Conservation (phyloP, 1,140 invertebrate genomes). For the Drosophila seguyi region DNA sequence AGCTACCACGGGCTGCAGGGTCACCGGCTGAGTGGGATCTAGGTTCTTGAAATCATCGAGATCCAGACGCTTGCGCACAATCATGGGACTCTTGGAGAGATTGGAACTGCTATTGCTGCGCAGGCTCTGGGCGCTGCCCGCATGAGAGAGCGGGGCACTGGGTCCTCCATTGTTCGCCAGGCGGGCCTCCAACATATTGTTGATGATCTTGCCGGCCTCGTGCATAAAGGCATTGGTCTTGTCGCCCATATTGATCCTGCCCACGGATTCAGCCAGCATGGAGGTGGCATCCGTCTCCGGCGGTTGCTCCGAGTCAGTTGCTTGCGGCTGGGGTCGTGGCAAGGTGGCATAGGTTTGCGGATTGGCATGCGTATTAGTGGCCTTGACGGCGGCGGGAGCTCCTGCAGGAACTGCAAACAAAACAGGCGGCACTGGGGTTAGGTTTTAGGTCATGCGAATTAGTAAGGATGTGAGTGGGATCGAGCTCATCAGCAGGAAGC, state of each 20-base stretch:
- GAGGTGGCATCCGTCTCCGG: slow-evolving; percentile 63
- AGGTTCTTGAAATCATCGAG: slow-evolving; percentile 77
- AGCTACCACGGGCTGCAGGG: slow-evolving; percentile 66
- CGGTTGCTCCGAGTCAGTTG: slow-evolving; percentile 46
- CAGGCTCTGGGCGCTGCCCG: slow-evolving; percentile 66
- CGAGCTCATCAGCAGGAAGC: slow-evolving; percentile 11
- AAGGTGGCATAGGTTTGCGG: slow-evolving; percentile 43
- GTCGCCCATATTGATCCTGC: slow-evolving; percentile 75
- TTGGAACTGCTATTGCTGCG: slow-evolving; percentile 78
- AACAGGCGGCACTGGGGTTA: slow-evolving; percentile 27
- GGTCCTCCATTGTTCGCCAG: slow-evolving; percentile 44
- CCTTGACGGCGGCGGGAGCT: slow-evolving; percentile 34
- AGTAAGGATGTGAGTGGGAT: slow-evolving; percentile 10
- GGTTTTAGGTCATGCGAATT: slow-evolving; percentile 33
- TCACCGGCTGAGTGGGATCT: slow-evolving; percentile 70
- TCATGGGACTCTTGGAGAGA: slow-evolving; percentile 76
- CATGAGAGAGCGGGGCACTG: slow-evolving; percentile 50
- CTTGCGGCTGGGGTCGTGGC: slow-evolving; percentile 33
- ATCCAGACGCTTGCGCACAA: slow-evolving; percentile 73
- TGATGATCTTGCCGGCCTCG: slow-evolving; percentile 81
- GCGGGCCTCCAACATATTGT: slow-evolving; percentile 79
- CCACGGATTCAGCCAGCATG: slow-evolving; percentile 72
- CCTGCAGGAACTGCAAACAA: slow-evolving; percentile 31
- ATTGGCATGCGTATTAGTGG: slow-evolving; percentile 54
- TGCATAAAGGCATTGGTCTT: slow-evolving; percentile 83